Evolutionary conservation across 2,888 invertebrate species (phyloP).

Genomic region (Helleia helle): DNA sequence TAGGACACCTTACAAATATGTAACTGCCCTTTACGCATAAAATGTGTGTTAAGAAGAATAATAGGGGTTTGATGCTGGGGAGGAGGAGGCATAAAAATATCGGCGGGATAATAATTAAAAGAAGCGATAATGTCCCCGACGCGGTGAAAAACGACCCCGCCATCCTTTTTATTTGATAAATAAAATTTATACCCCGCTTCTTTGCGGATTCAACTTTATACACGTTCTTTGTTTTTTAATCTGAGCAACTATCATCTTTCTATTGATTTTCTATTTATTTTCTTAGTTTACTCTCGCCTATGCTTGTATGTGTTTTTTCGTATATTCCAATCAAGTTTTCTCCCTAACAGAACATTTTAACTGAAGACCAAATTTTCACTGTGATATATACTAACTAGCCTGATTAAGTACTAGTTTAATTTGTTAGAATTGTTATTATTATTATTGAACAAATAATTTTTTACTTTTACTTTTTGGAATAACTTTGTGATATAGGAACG

Average conservation of each 20-base stretch:
- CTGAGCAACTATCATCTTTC: not conserved
- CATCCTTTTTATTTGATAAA: conserved; percentile 75
- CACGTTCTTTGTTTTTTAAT: conserved; percentile 18
- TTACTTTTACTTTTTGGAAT: no score
- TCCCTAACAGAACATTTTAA: no score
- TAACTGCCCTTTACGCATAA: not conserved
- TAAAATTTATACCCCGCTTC: conserved; percentile 66
- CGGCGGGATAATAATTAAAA: conserved; percentile 73
- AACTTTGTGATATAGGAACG: no score
- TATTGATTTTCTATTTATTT: no score
- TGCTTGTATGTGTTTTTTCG: no score
- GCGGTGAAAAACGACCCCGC: conserved; percentile 68
- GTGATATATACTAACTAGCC: no score
- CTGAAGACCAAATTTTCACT: no score
- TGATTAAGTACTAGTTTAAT: no score
- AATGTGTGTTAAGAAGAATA: conserved; percentile 11
- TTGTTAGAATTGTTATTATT: no score
- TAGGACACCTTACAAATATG: not conserved
- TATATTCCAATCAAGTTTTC: no score
- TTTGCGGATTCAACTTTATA: conserved; percentile 47
- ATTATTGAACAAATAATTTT: no score
- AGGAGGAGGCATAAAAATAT: conserved; percentile 49
- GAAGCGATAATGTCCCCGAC: conserved; percentile 69
- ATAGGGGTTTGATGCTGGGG: conserved; percentile 16
- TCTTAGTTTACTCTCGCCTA: no score